Evolutionary conservation across 2,888 invertebrate species (phyloP), one percentile per base, ranked within the genome.

Genomic region (Silvanus unidentatus): DNA sequence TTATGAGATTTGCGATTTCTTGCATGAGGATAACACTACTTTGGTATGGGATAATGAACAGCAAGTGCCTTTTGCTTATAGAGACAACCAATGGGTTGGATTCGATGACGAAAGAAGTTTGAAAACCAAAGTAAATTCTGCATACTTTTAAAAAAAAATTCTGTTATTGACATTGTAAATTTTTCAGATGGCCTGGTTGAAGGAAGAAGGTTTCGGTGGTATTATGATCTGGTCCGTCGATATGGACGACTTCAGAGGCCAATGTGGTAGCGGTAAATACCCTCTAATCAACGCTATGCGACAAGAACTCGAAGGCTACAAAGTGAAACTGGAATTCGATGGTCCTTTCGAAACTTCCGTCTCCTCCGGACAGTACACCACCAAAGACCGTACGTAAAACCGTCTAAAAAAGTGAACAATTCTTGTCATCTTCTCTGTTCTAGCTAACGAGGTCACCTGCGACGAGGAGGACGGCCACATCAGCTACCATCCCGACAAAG

Each of bases 171-270:
- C 36, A 14, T 14, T 22, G n/a, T n/a, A n/a, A n/a, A n/a, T n/a
- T 11, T 22, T 12, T 27, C 22, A 93, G 92, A 91, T 90, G 83
- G 84, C 86, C 46, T 95, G 94, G 94, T 75, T 94, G 47, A 92
- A 90, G 68, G 90, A 92, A 64, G 89, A 91, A 78, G 93, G 91
- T 16, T 92, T 92, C 54, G 95, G 93, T 32, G 96, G 96, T 13
- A 91, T 95, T 44, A 96, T 96, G 92, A 86, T 96, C 40, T 96
- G 95, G 95, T 94, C 94, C 0, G 80, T 95, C 16, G 95, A 96
- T 63, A 88, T 95, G 91, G 96, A 96, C 63, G 96, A 96, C 71
- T 96, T 95, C 75, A 77, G 83, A 52, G 94, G 94, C 8, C 81
- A 84, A 8, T 96, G 96, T 62, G 93, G 94, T 8, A 84, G 86